Evolutionary conservation across 2,888 invertebrate species (phyloP), one percentile per base, ranked within the genome.

Genomic region (Heliconius ethilla): DNA sequence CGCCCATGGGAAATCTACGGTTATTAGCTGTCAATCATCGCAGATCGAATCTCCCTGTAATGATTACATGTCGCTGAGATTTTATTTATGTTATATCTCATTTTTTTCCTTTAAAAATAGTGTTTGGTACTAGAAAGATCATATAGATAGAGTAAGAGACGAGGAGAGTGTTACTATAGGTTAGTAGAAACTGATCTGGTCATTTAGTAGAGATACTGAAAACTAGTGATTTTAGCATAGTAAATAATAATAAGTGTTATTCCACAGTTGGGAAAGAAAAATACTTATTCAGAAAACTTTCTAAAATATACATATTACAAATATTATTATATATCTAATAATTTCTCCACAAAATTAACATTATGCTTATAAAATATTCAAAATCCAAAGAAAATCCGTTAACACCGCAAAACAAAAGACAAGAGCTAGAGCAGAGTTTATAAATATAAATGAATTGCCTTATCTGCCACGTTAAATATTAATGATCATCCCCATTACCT

Each of bases 11-110:
- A 92, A 92, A 92, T 92, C 90, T 91, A 79, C 82, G 84, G 89
- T 92, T 92, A 92, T 92, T 92, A 92, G 87, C 92, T 92, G 92
- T 92, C 92, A 92, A 90, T 92, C 92, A 92, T 87, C 74, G 27
- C 73, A 77, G 78, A 78, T 79, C 80, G 81, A 79, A 81, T 80
- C 81, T 79, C 82, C 79, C 81, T 77, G 78, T 76, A 79, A 77
- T 79, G 77, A 73, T 76, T 75, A 77, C 70, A 76, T 77, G 75
- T 69, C 75, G 76, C 62, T 37, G 72, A 22, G 79, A 77, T 81
- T 80, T 78, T 79, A 65, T 80, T 77, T 77, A 69, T 74, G 33
- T 69, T 37, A 59, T 70, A 33, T 72, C 18, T 25, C 0, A 40
- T 13, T 15, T 40, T 25, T 69, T 69, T 27, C 27, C 63, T 13